Conservation (phyloP, 2,888 invertebrate genomes). For the Drosophila ochracea region DNA sequence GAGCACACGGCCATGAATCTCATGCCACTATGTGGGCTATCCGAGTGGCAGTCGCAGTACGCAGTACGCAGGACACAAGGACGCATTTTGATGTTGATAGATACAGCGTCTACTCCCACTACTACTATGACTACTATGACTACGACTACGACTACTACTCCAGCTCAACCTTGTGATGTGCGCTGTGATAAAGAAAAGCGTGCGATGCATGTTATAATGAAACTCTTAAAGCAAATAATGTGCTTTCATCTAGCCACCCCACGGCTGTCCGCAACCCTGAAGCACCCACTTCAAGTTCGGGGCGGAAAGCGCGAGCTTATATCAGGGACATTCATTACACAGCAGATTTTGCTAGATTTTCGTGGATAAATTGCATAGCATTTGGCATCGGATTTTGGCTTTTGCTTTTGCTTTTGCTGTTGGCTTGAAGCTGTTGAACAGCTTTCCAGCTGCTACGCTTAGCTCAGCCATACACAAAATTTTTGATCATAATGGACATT, state of each 20-base stretch:
- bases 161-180: slow-evolving; percentile 54
- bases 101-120: slow-evolving; percentile 40
- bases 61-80: slow-evolving; percentile 17
- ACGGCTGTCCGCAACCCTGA: background rate
- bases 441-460: slow-evolving; percentile 10
- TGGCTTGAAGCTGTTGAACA: slow-evolving; percentile 11
- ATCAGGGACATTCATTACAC: slow-evolving; percentile 71
- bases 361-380: slow-evolving; percentile 78
- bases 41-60: slow-evolving; percentile 23
- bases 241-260: slow-evolving; percentile 30
- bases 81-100: slow-evolving; percentile 74
- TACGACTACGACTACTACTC: background rate
- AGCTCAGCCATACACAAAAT: slow-evolving; percentile 1
- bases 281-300: slow-evolving; percentile 10
- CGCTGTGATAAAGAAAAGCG: slow-evolving; percentile 73
- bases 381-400: slow-evolving; percentile 72
- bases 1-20: slow-evolving; percentile 65
- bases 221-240: slow-evolving; percentile 79
- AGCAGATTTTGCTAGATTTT: slow-evolving; percentile 76
- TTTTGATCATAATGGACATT: slow-evolving; percentile 42
- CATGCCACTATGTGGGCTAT: slow-evolving; percentile 51
- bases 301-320: slow-evolving; percentile 33
- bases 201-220: slow-evolving; percentile 80
- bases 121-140: background rate
- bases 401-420: slow-evolving; percentile 30